Evolutionary conservation across 2,797 vertebrate species (phyloP).

Genomic region (Uromys caudimaculatus): DNA sequence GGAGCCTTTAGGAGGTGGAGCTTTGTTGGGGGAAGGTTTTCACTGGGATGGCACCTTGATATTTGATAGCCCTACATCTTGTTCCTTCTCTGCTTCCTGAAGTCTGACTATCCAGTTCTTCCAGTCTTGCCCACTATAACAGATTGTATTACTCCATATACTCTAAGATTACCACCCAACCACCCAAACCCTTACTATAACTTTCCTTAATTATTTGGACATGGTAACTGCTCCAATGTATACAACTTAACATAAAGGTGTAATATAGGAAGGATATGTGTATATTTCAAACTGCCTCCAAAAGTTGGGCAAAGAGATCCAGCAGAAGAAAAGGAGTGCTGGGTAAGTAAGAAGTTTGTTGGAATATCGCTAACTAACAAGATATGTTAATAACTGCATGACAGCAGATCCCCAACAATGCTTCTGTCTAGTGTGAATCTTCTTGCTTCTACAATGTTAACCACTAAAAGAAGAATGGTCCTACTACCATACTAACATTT

Average conservation of each 20-base stretch:
- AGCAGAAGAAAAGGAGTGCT: neutral
- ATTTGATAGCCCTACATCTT: neutral
- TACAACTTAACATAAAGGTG: neutral
- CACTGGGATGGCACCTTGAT: neutral
- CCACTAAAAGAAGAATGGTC: neutral
- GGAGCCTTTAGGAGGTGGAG: neutral
- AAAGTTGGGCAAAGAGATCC: neutral
- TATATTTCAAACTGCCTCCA: neutral
- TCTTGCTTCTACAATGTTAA: neutral
- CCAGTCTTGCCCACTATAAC: too few species aligned
- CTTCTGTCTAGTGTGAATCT: neutral
- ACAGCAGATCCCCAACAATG: neutral
- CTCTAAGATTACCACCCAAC: neutral
- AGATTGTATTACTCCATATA: neutral
- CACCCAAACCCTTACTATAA: accelerated
- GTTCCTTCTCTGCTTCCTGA: neutral
- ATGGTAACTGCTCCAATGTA: neutral
- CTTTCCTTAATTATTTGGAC: neutral
- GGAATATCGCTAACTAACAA: neutral
- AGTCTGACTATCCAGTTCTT: neutral
- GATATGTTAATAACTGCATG: neutral
- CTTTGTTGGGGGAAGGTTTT: neutral
- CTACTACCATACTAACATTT: neutral
- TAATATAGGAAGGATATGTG: neutral
- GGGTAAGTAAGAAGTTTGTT: neutral